Percentiles rank a stretch among this genome's conserved stretches.
Conservation (phyloP, 2,113 vertebrate species). For the Meles meles region DNA sequence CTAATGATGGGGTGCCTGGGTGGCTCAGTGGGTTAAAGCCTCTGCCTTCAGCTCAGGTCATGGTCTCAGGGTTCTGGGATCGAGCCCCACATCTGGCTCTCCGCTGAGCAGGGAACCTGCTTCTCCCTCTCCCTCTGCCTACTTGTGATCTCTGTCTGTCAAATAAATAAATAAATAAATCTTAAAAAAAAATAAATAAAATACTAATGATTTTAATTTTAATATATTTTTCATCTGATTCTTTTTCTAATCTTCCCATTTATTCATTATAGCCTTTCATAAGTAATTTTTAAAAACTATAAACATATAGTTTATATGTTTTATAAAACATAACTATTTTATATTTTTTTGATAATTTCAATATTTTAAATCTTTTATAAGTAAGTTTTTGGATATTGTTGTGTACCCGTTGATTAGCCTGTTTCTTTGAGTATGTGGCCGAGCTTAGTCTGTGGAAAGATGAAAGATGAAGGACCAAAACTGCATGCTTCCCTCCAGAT, state of each 20-base stretch:
- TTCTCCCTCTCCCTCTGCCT: too few species aligned
- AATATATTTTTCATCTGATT: not conserved
- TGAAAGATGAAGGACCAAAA: not conserved
- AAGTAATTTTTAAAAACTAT: not conserved
- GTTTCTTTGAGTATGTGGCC: not conserved
- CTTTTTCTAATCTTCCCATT: not conserved
- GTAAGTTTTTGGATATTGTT: not conserved
- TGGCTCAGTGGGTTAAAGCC: too few species aligned
- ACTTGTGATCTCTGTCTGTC: too few species aligned
- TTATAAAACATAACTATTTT: not conserved
- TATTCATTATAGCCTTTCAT: not conserved
- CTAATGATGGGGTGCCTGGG: not conserved
- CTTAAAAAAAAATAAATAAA: too few species aligned
- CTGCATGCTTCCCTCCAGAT: not conserved
- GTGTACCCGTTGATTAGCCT: not conserved
- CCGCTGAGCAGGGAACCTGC: too few species aligned
- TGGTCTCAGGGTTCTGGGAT: too few species aligned
- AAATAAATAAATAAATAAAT: too few species aligned
- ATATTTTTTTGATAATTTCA: not conserved
- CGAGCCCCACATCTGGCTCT: too few species aligned
- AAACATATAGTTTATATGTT: too few species aligned
- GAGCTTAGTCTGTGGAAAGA: not conserved
- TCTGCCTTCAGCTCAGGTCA: too few species aligned
- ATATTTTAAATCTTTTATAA: not conserved
- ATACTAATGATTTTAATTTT: not conserved